phyloP scores from a whole-genome alignment of 2,113 vertebrate genomes.

The Oryzias melastigma region DNA sequence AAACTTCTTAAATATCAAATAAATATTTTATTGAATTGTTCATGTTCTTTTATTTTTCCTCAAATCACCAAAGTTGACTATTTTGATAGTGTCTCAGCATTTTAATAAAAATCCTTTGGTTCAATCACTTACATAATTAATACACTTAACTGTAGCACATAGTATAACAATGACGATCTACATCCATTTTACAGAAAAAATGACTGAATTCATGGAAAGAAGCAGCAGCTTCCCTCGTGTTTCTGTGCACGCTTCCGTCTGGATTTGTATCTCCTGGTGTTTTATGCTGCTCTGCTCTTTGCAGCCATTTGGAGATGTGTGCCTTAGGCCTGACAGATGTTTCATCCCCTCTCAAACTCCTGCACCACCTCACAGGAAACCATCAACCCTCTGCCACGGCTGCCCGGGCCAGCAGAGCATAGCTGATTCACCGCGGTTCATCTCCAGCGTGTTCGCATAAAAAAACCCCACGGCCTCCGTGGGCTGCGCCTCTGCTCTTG shows the following conservation, averaged over 20 bases:
- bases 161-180: too few species aligned
- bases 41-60: too few species aligned
- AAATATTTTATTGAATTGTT: too few species aligned
- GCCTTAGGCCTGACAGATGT: constrained; percentile 76
- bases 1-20: too few species aligned
- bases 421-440: constrained; percentile 50
- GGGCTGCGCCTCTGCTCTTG: neutral
- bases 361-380: constrained; percentile 17
- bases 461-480: constrained; percentile 20
- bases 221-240: too few species aligned
- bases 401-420: constrained; percentile 19
- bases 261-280: constrained; percentile 18
- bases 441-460: constrained; percentile 12
- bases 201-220: too few species aligned
- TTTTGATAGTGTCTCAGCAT: too few species aligned
- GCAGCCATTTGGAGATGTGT: constrained; percentile 64
- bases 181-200: too few species aligned
- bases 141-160: too few species aligned
- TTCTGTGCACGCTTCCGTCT: neutral
- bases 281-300: constrained; percentile 27
- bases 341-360: constrained; percentile 22
- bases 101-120: too few species aligned
- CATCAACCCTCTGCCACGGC: constrained; percentile 23
- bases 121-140: too few species aligned
- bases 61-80: too few species aligned